These are phyloP conservation scores for Penaeus chinensis DNA, from an alignment of 1,140 invertebrate species.

Conservation along the genomic window DNA sequence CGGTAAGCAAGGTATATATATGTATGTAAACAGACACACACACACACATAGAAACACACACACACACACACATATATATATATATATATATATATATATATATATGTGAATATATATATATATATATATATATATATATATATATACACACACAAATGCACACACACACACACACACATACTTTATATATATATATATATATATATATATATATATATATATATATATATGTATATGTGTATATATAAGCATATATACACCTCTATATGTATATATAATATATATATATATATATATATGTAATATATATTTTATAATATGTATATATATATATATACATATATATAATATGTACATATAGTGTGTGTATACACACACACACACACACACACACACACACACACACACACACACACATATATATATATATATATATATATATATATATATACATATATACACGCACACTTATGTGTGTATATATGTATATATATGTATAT, in stretches of 20 bases:
- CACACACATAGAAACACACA: not conserved
- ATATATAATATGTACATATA: no score
- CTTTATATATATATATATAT: conserved; percentile 23
- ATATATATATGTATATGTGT: conserved; percentile 26
- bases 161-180: conserved; percentile 22
- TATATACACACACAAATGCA: conserved; percentile 12
- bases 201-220: conserved; percentile 15
- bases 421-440: no score
- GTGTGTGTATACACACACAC: no score
- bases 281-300: conserved; percentile 19
- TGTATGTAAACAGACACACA: not conserved
- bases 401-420: no score
- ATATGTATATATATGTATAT: no score
- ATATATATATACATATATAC: no score
- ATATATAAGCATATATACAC: conserved; percentile 23
- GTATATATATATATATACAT: no score
- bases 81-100: conserved; percentile 26
- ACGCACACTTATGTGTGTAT: no score
- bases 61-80: conserved; percentile 26
- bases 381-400: no score
- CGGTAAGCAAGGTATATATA: no score
- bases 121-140: conserved; percentile 26
- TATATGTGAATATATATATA: conserved; percentile 18
- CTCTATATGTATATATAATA: no score
- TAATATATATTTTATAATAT: no score